Percentiles rank a stretch among this genome's conserved stretches.
These are phyloP conservation scores for Andrena chrysosceles DNA, from an alignment of 2,888 invertebrate genomes.

Conservation along the genomic window DNA sequence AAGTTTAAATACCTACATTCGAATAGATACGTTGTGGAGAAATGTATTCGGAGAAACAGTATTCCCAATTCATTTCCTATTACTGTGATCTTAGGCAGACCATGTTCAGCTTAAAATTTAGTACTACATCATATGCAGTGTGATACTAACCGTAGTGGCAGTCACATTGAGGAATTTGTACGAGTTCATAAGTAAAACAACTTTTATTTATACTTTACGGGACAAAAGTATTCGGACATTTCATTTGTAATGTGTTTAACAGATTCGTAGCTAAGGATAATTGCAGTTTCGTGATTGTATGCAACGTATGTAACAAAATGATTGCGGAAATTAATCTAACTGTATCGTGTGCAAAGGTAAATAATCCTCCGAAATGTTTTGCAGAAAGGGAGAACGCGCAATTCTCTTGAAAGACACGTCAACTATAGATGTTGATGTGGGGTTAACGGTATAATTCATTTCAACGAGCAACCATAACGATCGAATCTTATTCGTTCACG, in stretches of 20 bases:
- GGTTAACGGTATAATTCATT: constrained; percentile 39
- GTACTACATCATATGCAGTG: too few species aligned
- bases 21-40: background rate
- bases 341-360: background rate
- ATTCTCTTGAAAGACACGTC: constrained; percentile 8
- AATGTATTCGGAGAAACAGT: too few species aligned
- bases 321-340: background rate
- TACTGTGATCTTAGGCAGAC: too few species aligned
- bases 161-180: too few species aligned
- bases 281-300: background rate
- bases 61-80: too few species aligned
- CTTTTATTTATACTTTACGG: too few species aligned
- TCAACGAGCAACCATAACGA: constrained; percentile 25
- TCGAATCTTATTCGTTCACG: constrained; percentile 15
- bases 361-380: background rate
- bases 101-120: too few species aligned
- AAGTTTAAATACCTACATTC: background rate
- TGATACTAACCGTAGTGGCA: too few species aligned
- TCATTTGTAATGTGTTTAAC: background rate
- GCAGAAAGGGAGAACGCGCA: constrained; percentile 1
- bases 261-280: background rate
- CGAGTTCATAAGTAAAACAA: too few species aligned
- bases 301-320: background rate
- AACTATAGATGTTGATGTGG: constrained; percentile 21
- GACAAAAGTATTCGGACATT: too few species aligned